phyloP scores from a whole-genome alignment of 1,140 invertebrate genomes.

The Drosophila persimilis region DNA sequence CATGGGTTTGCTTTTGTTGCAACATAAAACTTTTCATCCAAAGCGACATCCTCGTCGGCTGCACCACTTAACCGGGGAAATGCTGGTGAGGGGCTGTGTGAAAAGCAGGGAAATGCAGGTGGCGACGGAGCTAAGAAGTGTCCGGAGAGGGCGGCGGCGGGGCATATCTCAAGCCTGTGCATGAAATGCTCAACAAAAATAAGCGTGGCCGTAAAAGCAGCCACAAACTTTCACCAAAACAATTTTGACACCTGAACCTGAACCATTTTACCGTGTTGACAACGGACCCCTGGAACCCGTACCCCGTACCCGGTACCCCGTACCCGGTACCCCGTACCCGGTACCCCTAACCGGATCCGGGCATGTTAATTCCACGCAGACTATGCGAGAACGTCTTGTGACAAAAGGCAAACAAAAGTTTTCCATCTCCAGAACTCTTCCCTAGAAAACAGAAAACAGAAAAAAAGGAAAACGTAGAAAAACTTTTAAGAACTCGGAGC shows the following conservation, averaged over 20 bases:
- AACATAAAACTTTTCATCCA: conserved; percentile 58
- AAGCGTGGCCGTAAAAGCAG: conserved; percentile 69
- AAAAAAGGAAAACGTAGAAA: not conserved
- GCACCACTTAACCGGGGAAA: conserved; percentile 48
- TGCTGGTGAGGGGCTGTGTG: not conserved
- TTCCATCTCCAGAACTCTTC: conserved; percentile 9
- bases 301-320: too few species aligned
- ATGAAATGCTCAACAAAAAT: conserved; percentile 62
- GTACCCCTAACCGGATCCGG: conserved; percentile 1
- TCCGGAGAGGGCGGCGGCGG: not conserved
- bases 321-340: too few species aligned
- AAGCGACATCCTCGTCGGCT: conserved; percentile 41
- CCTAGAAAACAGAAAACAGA: not conserved
- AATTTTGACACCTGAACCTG: conserved; percentile 76
- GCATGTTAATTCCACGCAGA: conserved; percentile 63
- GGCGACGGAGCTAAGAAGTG: not conserved
- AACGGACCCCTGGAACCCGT: conserved; percentile 35
- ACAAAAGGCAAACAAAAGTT: conserved; percentile 30
- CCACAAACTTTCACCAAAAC: conserved; percentile 70
- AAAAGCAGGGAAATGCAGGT: not conserved
- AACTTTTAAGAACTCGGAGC: conserved; percentile 16
- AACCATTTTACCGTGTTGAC: conserved; percentile 65
- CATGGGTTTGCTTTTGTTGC: conserved; percentile 39
- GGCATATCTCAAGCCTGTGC: conserved; percentile 51
- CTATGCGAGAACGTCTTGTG: conserved; percentile 15